These are phyloP conservation scores for Hemichromis elongatus DNA, from an alignment of 2,113 vertebrate genomes.

Conservation along the genomic window DNA sequence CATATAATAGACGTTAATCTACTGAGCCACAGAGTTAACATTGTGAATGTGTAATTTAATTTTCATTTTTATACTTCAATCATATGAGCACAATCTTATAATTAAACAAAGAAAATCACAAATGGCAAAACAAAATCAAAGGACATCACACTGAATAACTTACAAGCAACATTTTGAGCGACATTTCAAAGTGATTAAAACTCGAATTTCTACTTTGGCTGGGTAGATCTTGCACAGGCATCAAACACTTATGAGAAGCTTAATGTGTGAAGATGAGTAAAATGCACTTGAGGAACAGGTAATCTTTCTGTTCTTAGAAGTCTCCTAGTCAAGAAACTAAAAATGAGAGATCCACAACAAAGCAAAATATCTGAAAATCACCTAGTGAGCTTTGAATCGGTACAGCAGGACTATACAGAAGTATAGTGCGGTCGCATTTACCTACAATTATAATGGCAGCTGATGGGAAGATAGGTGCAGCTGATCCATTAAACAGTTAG, in stretches of 20 bases:
- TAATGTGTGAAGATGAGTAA: neutral
- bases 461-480: conserved; percentile 7
- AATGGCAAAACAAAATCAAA: neutral
- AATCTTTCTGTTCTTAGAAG: neutral
- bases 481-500: neutral
- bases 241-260: neutral
- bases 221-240: neutral
- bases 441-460: neutral
- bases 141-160: neutral
- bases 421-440: neutral
- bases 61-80: neutral
- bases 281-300: neutral
- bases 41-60: neutral
- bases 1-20: neutral
- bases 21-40: neutral
- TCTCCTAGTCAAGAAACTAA: neutral
- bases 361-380: neutral
- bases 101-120: neutral
- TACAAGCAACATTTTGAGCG: neutral
- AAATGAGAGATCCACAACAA: neutral
- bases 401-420: neutral
- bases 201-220: neutral
- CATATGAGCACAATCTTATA: neutral
- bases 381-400: neutral
- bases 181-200: neutral